These are phyloP conservation scores for Alloplasta piceator DNA, from an alignment of 2,888 invertebrate species.

Conservation along the genomic window DNA sequence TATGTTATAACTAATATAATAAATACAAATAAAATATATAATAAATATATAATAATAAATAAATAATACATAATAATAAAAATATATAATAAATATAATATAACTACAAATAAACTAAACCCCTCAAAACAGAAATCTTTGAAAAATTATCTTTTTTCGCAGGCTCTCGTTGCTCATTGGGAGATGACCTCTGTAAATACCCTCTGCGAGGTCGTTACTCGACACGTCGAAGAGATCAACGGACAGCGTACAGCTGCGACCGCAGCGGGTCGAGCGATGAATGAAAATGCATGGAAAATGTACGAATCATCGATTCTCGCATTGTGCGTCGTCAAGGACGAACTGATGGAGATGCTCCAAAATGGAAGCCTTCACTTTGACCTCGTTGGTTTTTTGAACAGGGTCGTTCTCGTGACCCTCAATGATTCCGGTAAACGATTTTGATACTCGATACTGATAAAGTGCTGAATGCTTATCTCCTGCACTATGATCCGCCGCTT, in stretches of 20 bases:
- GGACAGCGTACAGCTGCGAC: slow-evolving; percentile 83
- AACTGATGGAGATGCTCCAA: slow-evolving; percentile 81
- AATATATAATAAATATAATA: too few relatives aligned
- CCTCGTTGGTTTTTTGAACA: slow-evolving; percentile 82
- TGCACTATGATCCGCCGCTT: too few relatives aligned
- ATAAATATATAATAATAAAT: background rate
- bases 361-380: slow-evolving; percentile 79
- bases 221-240: slow-evolving; percentile 86
- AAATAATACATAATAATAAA: slow-evolving; percentile 5
- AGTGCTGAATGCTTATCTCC: background rate
- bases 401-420: slow-evolving; percentile 84
- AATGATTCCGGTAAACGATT: slow-evolving; percentile 81
- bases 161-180: slow-evolving; percentile 81
- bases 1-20: too few relatives aligned
- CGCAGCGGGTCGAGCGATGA: slow-evolving; percentile 66
- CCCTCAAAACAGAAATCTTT: background rate
- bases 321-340: slow-evolving; percentile 85
- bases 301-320: slow-evolving; percentile 88
- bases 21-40: too few relatives aligned
- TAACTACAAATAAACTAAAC: too few relatives aligned
- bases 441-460: background rate
- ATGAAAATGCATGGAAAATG: slow-evolving; percentile 87
- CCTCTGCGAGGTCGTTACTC: slow-evolving; percentile 85
- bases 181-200: slow-evolving; percentile 85
- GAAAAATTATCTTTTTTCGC: slow-evolving; percentile 47